A percentile compares a stretch with the other conserved stretches of the same genome.
Evolutionary conservation across 2,888 invertebrate genomes (phyloP).

Genomic region (Empis livida): DNA sequence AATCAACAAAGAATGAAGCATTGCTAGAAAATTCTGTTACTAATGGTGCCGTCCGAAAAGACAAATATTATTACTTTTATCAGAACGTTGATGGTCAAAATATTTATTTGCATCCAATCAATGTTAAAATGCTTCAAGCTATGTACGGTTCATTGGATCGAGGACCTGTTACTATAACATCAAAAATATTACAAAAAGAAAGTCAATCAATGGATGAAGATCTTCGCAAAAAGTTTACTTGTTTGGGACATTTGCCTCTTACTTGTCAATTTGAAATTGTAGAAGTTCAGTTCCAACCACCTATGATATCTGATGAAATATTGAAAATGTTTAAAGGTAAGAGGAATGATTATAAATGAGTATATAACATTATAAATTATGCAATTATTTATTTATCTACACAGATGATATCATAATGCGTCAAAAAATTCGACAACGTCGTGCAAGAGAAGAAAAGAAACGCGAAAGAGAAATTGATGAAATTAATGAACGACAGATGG

Average conservation of each 20-base stretch:
- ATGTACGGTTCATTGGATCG: constrained; percentile 71
- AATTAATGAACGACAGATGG: constrained; percentile 58
- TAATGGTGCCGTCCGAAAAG: constrained; percentile 19
- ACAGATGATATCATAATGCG: constrained; percentile 63
- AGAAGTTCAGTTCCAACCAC: constrained; percentile 68
- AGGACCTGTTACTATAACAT: constrained; percentile 60
- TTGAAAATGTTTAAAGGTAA: constrained; percentile 55
- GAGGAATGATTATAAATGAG: too few species aligned
- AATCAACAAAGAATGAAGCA: constrained; percentile 2
- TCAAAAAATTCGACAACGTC: constrained; percentile 52
- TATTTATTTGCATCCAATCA: constrained; percentile 80
- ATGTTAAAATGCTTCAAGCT: constrained; percentile 76
- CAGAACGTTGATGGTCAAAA: constrained; percentile 83
- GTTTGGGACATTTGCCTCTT: constrained; percentile 76
- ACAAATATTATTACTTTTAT: constrained; percentile 31
- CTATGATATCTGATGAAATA: constrained; percentile 54
- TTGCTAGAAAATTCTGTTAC: background rate
- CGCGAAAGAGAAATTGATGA: constrained; percentile 64
- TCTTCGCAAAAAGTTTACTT: constrained; percentile 57
- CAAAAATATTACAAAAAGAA: constrained; percentile 77
- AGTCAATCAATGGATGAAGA: constrained; percentile 75
- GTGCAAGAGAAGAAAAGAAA: constrained; percentile 63
- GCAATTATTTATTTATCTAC: constrained; percentile 4
- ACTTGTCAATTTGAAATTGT: constrained; percentile 84
- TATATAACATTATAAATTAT: background rate